Conservation (phyloP, 2,888 invertebrate genomes). For the Laspeyria flexula region DNA sequence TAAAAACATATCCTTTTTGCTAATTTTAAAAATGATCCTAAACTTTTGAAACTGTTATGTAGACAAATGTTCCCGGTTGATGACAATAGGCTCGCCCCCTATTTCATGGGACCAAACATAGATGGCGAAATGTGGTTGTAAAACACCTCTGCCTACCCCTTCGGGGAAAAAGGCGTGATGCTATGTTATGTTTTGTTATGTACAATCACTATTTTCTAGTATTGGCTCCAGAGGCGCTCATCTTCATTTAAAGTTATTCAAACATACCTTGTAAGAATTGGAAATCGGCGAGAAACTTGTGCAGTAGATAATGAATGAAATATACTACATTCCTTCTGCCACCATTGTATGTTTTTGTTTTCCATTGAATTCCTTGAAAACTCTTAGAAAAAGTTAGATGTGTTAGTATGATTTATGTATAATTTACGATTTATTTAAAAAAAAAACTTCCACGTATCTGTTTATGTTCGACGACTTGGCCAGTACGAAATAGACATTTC, state of each 20-base stretch:
- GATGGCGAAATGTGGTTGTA: too few relatives aligned
- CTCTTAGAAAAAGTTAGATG: conserved; percentile 11
- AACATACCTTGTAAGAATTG: conserved; percentile 31
- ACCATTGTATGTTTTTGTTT: conserved; percentile 33
- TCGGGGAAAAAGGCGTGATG: too few relatives aligned
- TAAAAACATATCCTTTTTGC: too few relatives aligned
- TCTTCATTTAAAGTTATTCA: conserved; percentile 42
- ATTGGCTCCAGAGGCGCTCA: conserved; percentile 17
- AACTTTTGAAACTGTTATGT: conserved; percentile 8
- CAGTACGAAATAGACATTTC: too few relatives aligned
- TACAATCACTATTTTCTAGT: conserved; percentile 13
- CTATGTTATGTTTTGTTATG: not conserved
- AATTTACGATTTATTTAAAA: too few relatives aligned
- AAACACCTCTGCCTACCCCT: too few relatives aligned
- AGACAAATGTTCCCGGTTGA: too few relatives aligned
- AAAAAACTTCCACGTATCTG: too few relatives aligned
- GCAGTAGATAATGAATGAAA: conserved; percentile 32
- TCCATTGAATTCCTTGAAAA: conserved; percentile 31
- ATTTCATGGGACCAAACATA: too few relatives aligned
- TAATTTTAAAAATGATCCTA: too few relatives aligned
- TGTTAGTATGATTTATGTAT: conserved; percentile 13
- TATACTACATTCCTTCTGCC: conserved; percentile 38
- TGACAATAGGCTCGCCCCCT: too few relatives aligned
- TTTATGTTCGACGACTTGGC: too few relatives aligned
- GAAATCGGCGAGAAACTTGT: conserved; percentile 34